Evolutionary conservation across 2,113 vertebrate genomes (phyloP), one percentile per base, ranked within the genome.

Genomic region (Lanius ludovicianus): DNA sequence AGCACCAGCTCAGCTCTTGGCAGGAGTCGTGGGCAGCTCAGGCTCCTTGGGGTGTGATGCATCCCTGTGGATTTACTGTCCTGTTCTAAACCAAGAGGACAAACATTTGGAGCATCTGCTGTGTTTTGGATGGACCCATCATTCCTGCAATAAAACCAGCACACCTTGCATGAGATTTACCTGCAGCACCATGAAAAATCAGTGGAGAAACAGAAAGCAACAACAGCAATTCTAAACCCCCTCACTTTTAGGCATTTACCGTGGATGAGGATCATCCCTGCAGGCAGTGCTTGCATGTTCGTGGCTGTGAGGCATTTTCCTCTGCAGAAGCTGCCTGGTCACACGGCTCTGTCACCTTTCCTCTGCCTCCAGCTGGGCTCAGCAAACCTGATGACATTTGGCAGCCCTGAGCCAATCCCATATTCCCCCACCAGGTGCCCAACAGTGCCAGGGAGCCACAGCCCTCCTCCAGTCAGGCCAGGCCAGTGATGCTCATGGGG

Each of bases 1-100:
- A 59, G n/a, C 1, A 2, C n/a, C 6, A 2, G 46, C 8, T 22
- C 20, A 1, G 85, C 63, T 50, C 75, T 68, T 1, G 2, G 49
- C 10, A 7, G 2, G 27, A 49, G 52, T 1, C 2, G 2, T 9
- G 8, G 16, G 74, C 31, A 35, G 41, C 65, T 10, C 53, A 22
- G 13, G 28, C 3, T 13, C 68, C 73, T 9, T 6, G 6, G 56
- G 33, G 9, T 0, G 0, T 10, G 70, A 17, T 8, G 5, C 19
- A 24, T 41, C 42, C 1, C 53, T 1, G 6, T 31, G 65, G 90
- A 70, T 87, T 94, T 35, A 69, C 19, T 1, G 2, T 27, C 44
- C 80, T 22, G 24, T 7, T 1, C 4, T 46, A 73, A 87, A 31
- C 22, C 50, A 31, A 47, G 50, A 6, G 6, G 59, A 65, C 49